phyloP scores from a whole-genome alignment of 2,113 vertebrate genomes.

The Neotoma lepida region DNA sequence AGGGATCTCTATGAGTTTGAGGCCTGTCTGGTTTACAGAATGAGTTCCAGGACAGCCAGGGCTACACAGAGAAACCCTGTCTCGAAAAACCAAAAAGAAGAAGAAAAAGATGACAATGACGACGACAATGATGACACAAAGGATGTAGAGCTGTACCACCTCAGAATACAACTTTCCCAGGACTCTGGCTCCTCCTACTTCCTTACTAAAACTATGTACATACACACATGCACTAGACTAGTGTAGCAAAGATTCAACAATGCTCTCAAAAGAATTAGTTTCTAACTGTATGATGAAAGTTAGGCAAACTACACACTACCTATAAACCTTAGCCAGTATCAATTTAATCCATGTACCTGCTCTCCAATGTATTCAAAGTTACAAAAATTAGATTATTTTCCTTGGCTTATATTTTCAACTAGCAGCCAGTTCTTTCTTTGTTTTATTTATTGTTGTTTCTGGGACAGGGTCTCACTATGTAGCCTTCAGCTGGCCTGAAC shows the following conservation, averaged over 20 bases:
- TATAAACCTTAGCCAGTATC: slow-evolving; percentile 24
- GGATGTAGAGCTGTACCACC: not conserved
- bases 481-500: not conserved
- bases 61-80: too few species aligned
- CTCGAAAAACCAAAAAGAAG: too few species aligned
- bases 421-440: not conserved
- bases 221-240: not conserved
- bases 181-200: not conserved
- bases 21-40: too few species aligned
- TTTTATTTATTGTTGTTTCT: not conserved
- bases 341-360: slow-evolving; percentile 38
- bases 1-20: too few species aligned
- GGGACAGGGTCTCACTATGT: not conserved
- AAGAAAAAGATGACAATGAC: too few species aligned
- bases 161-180: slow-evolving; percentile 8
- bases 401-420: slow-evolving; percentile 51
- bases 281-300: slow-evolving; percentile 36
- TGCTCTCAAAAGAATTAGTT: not conserved
- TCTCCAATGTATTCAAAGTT: not conserved
- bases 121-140: not conserved
- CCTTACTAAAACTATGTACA: not conserved
- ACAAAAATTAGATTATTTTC: slow-evolving; percentile 44
- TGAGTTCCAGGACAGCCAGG: too few species aligned
- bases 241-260: not conserved
- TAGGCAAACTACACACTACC: slow-evolving; percentile 37